These are phyloP conservation scores for Atractosteus spatula DNA, from an alignment of 2,113 vertebrate genomes.

Conservation along the genomic window DNA sequence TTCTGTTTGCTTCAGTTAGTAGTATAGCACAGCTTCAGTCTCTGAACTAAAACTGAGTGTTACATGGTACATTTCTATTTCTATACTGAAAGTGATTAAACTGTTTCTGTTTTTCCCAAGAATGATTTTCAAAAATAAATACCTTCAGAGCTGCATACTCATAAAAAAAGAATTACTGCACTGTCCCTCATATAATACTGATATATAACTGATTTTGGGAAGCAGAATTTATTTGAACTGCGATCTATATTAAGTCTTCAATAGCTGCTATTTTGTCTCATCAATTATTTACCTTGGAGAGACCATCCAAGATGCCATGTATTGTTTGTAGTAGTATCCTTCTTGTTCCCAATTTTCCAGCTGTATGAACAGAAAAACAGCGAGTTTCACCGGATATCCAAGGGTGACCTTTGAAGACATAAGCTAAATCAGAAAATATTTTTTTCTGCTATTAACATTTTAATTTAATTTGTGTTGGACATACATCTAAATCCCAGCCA, in stretches of 20 bases:
- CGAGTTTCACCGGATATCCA: conserved; percentile 38
- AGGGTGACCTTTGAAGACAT: no score
- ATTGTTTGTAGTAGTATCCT: conserved; percentile 58
- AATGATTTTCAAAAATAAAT: not conserved
- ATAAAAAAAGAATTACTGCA: no score
- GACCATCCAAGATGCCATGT: conserved; percentile 39
- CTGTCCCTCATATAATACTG: no score
- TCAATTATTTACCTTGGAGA: conserved; percentile 66
- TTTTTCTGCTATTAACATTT: no score
- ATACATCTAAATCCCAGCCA: no score
- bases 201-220: conserved; percentile 31
- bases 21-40: conserved; percentile 29
- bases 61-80: conserved; percentile 27
- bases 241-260: conserved; percentile 53
- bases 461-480: no score
- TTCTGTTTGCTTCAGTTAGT: conserved; percentile 38
- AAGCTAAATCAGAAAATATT: no score
- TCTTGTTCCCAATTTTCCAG: conserved; percentile 67
- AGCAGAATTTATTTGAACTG: conserved; percentile 45
- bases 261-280: conserved; percentile 57
- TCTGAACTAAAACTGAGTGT: conserved; percentile 33
- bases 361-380: conserved; percentile 62
- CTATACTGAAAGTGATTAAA: conserved; percentile 16
- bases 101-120: conserved; percentile 25
- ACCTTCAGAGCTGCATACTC: no score